phyloP scores from a whole-genome alignment of 2,797 vertebrate species.

The Silurus lanzhouensis region DNA sequence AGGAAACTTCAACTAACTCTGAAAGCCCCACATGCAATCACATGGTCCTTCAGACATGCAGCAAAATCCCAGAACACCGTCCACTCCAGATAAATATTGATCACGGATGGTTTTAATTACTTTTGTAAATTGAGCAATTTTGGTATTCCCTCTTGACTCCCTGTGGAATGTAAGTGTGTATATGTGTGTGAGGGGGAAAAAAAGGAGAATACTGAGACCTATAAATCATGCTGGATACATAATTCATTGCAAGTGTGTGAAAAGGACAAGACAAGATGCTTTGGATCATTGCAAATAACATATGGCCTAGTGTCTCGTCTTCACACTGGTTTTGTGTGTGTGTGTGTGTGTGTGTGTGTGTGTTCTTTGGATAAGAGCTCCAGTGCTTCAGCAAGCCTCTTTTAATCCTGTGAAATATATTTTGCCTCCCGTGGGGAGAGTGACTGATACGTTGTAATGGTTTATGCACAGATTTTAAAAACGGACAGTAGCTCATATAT shows the following conservation, averaged over 20 bases:
- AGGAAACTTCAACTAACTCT: not conserved
- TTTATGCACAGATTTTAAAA: conserved; percentile 37
- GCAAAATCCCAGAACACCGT: conserved; percentile 62
- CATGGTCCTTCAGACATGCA: not conserved
- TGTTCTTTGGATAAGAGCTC: conserved; percentile 33
- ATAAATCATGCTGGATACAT: conserved; percentile 82
- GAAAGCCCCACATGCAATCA: not conserved
- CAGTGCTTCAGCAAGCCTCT: conserved; percentile 26
- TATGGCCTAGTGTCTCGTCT: conserved; percentile 63
- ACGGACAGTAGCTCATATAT: conserved; percentile 9
- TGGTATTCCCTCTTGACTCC: conserved; percentile 75
- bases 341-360: conserved; percentile 18
- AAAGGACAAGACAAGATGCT: conserved; percentile 79
- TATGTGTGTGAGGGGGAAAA: not conserved
- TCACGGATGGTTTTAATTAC: conserved; percentile 82
- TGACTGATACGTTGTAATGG: conserved; percentile 33
- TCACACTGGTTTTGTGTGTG: conserved; percentile 56
- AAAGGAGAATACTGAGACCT: conserved; percentile 68
- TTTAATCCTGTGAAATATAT: conserved; percentile 42
- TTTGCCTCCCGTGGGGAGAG: conserved; percentile 12
- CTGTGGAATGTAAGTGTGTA: conserved; percentile 56
- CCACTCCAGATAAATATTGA: conserved; percentile 79
- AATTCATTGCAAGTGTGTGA: conserved; percentile 78
- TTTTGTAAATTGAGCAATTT: conserved; percentile 84
- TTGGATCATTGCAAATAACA: conserved; percentile 76